Base-by-base conservation (phyloP, 2,113 vertebrate genomes). In the Myiagra hebetior region DNA sequence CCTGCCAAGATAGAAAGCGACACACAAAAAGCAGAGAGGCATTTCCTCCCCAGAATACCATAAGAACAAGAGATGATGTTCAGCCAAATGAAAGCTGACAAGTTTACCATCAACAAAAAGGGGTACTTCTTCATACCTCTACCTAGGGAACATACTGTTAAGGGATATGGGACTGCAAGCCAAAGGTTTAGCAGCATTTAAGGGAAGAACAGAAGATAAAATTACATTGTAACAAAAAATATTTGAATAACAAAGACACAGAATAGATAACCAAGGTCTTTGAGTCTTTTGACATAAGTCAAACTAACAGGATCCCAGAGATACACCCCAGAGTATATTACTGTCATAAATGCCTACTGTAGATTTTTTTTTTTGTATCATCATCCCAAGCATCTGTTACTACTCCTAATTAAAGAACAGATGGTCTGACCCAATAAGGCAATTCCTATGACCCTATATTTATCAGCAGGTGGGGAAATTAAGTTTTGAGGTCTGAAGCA, bases 381-480 rank as follows among this genome's bases (percentile, higher is more conserved):
- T 87, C 85, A 79, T 91, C 70, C 19, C 10, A 93, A 76, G 70
- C 89, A 95, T 88, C 89, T 96, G 85, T n/a, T 95, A 50, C 35
- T 80, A 82, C 9, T 82, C 41, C 67, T 87, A 87, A 96, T 95
- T 94, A 91, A 96, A 82, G 57, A 80, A 80, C 92, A 96, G 91
- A 93, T 90, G 82, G 92, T 74, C 78, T 94, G 90, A 96, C 67
- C 90, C 72, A 85, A 59, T 28, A 86, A 1, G 9, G 47, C 59
- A 90, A 83, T 77, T 96, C 67, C 82, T 95, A 39, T 47, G 85
- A 95, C 85, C 93, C 87, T 84, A 0, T 37, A 89, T 83, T 93
- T 87, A 88, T 86, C 82, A 89, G 90, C 87, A 96, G 72, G 87
- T 95, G 59, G 50, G 42, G 30, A 97, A 97, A 93, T 93, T 69